phyloP scores from a whole-genome alignment of 2,888 invertebrate species.

The Atethmia centrago region DNA sequence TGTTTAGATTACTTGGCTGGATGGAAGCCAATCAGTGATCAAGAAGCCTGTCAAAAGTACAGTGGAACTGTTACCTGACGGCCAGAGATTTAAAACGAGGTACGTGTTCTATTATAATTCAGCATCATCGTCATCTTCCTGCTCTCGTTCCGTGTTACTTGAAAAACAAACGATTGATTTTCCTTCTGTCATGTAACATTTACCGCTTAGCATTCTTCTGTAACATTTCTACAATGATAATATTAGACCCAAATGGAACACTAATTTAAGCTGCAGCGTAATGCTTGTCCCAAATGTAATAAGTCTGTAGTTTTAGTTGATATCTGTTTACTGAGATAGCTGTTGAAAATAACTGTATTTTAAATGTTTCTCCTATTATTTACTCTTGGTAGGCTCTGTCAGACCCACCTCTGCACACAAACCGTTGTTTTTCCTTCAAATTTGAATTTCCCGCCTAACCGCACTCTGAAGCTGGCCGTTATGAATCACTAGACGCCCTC shows the following conservation, averaged over 20 bases:
- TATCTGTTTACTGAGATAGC: neutral
- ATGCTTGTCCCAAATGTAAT: too few relatives aligned
- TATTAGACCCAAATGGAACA: neutral
- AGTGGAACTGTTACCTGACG: constrained; percentile 93
- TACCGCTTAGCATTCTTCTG: neutral
- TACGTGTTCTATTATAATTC: constrained; percentile 43
- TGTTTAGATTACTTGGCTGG: constrained; percentile 95
- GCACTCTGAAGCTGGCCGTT: too few relatives aligned
- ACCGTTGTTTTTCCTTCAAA: too few relatives aligned
- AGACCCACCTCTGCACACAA: too few relatives aligned
- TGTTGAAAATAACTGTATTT: too few relatives aligned
- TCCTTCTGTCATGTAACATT: neutral
- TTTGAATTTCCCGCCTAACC: too few relatives aligned
- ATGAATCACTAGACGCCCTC: too few relatives aligned
- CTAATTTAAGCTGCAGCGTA: too few relatives aligned
- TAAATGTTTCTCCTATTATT: neutral
- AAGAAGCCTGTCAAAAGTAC: constrained; percentile 93
- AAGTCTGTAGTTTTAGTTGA: neutral
- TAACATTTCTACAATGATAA: neutral
- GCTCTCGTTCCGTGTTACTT: too few relatives aligned
- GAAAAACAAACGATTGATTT: too few relatives aligned
- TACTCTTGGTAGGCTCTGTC: too few relatives aligned
- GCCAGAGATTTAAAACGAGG: constrained; percentile 93
- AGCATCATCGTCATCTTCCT: too few relatives aligned
- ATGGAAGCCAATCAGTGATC: constrained; percentile 95